Evolutionary conservation across 2,113 vertebrate genomes (phyloP), one percentile per base, ranked within the genome.

Genomic region (Lagenorhynchus albirostris): DNA sequence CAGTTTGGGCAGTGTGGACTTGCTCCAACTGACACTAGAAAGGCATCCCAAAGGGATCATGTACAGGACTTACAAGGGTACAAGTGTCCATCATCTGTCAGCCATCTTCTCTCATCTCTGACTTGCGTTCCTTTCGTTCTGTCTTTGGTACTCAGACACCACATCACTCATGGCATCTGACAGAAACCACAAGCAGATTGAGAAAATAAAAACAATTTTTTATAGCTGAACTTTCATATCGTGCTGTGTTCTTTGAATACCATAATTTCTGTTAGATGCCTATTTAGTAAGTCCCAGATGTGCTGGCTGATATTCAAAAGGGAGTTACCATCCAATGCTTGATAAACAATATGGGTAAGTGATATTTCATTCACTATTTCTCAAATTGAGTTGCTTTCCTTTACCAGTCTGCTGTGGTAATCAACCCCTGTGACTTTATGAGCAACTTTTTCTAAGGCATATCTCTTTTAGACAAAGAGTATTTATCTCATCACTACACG

Each of bases 171-270:
- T 44, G 62, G 71, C 60, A 79, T 91, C 76, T 96, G 79, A 95
- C 41, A 86, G 87, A 94, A 94, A 89, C 60, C 63, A 88, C 8
- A 85, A 88, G 36, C 58, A 79, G 62, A 83, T 1, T 65, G 50
- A 86, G n/a, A 97, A 94, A 83, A 90, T 70, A 81, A 44, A 93
- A 81, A 86, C 79, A n/a, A 2, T 70, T 20, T 36, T 87, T 87
- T 33, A 70, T 33, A 74, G 8, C 18, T 47, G 31, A 96, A 17
- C 47, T 60, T 89, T 89, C 8, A 73, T 58, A 89, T 47, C 9
- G 55, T 47, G 53, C 41, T 76, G 4, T 6, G 8, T 58, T 68
- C 63, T 83, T 74, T 89, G 58, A 38, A 96, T 95, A 80, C 20
- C 41, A 8, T 74, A 26, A 26, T 79, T 91, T 84, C 80, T 85